Evolutionary conservation across 2,113 vertebrate species (phyloP).

Genomic region (Gallinago paraguaiae): DNA sequence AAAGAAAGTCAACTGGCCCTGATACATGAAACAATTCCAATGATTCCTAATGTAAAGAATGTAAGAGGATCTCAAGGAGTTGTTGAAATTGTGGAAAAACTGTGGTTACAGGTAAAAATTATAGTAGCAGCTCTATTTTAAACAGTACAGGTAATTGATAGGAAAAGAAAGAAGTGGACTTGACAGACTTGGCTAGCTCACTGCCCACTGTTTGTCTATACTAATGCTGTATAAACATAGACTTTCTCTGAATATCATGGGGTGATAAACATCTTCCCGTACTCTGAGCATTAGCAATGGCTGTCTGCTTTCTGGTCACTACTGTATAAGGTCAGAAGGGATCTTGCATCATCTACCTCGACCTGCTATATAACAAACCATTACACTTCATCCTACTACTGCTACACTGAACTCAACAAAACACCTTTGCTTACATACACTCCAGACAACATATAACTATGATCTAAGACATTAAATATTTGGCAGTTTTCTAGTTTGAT

Average conservation of each 20-base stretch:
- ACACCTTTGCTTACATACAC: neutral
- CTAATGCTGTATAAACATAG: neutral
- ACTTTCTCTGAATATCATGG: neutral
- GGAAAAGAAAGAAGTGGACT: neutral
- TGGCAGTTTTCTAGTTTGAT: neutral
- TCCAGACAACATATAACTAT: neutral
- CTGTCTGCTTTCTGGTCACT: neutral
- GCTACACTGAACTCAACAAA: neutral
- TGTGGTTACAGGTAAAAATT: neutral
- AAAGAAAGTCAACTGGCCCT: neutral
- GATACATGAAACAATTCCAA: neutral
- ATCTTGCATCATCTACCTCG: fast-evolving
- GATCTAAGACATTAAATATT: neutral
- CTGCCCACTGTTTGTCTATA: neutral
- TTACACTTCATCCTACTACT: neutral
- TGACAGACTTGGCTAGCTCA: neutral
- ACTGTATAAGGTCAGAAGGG: neutral
- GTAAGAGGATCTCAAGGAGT: neutral
- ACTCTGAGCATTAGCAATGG: neutral
- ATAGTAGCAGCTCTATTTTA: neutral
- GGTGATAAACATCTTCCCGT: neutral
- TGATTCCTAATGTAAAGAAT: neutral
- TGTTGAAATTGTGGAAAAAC: neutral
- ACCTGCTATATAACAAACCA: neutral
- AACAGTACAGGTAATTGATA: neutral